Conservation (phyloP, 2,113 vertebrate species). For the Muscicapa adusta region DNA sequence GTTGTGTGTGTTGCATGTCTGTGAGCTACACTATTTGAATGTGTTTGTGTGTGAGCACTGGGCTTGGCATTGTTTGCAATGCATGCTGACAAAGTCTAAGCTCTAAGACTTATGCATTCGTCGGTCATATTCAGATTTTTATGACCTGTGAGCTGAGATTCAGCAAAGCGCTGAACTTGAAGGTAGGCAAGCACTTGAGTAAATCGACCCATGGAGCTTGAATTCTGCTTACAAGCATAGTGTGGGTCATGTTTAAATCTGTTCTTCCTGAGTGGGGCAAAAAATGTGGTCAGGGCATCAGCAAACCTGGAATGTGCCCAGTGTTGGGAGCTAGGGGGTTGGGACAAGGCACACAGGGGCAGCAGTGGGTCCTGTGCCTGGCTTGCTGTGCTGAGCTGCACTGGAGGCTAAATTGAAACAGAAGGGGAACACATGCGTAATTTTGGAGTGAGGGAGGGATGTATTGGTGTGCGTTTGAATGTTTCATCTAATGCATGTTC, state of each 20-base stretch:
- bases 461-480: not conserved
- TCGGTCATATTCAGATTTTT: not conserved
- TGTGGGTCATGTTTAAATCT: not conserved
- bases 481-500: not conserved
- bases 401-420: not conserved
- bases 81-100: not conserved
- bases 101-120: not conserved
- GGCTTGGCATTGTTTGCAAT: not conserved
- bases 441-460: not conserved
- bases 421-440: not conserved
- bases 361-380: not conserved
- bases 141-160: not conserved
- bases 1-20: not conserved
- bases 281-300: not conserved
- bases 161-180: not conserved
- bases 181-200: not conserved
- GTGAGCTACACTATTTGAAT: not conserved
- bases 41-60: not conserved
- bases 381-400: not conserved
- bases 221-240: not conserved
- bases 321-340: not conserved
- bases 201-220: not conserved
- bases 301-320: not conserved
- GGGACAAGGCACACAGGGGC: not conserved
- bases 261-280: not conserved